phyloP scores from a whole-genome alignment of 64 coral and sea anemone genomes.

The Porites lutea region DNA sequence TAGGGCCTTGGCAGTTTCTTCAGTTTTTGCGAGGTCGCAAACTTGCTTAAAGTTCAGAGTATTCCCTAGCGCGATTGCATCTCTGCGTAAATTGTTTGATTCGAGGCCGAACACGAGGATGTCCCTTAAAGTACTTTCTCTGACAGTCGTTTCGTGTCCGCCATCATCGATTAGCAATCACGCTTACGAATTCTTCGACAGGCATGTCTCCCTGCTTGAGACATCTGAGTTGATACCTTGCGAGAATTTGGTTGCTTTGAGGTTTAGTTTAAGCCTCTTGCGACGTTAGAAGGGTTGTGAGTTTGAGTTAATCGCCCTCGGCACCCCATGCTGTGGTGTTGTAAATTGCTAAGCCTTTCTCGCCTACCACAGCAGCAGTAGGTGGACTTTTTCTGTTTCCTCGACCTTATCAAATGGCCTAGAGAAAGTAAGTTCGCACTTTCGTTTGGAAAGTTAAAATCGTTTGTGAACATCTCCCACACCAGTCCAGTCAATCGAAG shows the following conservation, averaged over 20 bases:
- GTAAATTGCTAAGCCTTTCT: conserved; percentile 68
- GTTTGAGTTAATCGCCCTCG: conserved; percentile 19
- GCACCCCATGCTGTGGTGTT: conserved; percentile 55
- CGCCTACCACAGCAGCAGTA: conserved; percentile 68
- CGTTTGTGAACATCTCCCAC: conserved; percentile 64
- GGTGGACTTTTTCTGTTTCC: conserved; percentile 61
- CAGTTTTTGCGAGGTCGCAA: conserved; percentile 52
- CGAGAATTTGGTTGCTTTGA: conserved; percentile 9
- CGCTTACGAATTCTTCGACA: conserved; percentile 33
- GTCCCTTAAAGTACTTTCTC: conserved; percentile 57
- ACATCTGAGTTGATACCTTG: conserved; percentile 4
- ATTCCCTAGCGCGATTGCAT: conserved; percentile 70
- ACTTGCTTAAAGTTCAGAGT: conserved; percentile 63
- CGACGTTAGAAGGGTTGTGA: conserved; percentile 29
- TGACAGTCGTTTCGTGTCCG: conserved; percentile 14
- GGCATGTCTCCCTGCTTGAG: conserved; percentile 24
- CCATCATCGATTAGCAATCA: conserved; percentile 18
- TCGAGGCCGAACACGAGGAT: conserved; percentile 57
- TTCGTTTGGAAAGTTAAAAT: conserved; percentile 77
- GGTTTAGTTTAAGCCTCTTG: conserved; percentile 19
- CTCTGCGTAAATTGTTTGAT: conserved; percentile 67
- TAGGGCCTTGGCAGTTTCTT: conserved; percentile 59
- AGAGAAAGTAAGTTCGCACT: conserved; percentile 71
- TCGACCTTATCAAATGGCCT: conserved; percentile 42
- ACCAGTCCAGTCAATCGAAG: conserved; percentile 70